A percentile compares a stretch with the other conserved stretches of the same genome.
phyloP scores from a whole-genome alignment of 2,113 vertebrate genomes.

The Pyrgilauda ruficollis region DNA sequence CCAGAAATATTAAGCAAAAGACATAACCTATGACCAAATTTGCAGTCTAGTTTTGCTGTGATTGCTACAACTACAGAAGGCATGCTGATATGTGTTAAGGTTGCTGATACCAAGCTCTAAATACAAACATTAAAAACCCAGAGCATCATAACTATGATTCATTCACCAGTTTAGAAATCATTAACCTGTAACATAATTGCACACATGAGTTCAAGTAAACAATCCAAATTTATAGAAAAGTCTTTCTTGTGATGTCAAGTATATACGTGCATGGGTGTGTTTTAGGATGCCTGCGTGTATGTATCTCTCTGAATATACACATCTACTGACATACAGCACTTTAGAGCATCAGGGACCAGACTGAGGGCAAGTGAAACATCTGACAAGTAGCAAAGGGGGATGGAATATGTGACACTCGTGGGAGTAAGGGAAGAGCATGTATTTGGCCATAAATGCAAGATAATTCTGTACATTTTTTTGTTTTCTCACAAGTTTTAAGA shows the following conservation, averaged over 20 bases:
- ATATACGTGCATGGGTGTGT: not conserved
- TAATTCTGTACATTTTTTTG: not conserved
- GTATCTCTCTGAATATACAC: not conserved
- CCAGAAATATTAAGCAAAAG: slow-evolving; percentile 46
- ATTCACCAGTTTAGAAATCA: not conserved
- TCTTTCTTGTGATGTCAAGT: not conserved
- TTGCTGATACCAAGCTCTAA: not conserved
- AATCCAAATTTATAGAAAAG: not conserved
- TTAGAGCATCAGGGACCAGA: not conserved
- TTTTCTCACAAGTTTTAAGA: not conserved
- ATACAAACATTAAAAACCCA: not conserved
- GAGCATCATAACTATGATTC: not conserved
- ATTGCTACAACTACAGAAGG: not conserved
- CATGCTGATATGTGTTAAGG: not conserved
- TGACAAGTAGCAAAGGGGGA: not conserved
- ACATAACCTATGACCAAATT: slow-evolving; percentile 38
- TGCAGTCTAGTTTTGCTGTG: not conserved
- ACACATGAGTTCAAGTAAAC: not conserved
- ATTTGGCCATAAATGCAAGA: not conserved
- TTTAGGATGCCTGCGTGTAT: not conserved
- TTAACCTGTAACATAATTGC: not conserved
- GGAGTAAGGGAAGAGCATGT: not conserved
- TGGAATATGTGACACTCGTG: not conserved
- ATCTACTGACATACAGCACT: not conserved
- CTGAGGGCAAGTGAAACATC: not conserved